Base-by-base conservation (phyloP, 2,113 vertebrate species). In the Seriola dumerili region DNA sequence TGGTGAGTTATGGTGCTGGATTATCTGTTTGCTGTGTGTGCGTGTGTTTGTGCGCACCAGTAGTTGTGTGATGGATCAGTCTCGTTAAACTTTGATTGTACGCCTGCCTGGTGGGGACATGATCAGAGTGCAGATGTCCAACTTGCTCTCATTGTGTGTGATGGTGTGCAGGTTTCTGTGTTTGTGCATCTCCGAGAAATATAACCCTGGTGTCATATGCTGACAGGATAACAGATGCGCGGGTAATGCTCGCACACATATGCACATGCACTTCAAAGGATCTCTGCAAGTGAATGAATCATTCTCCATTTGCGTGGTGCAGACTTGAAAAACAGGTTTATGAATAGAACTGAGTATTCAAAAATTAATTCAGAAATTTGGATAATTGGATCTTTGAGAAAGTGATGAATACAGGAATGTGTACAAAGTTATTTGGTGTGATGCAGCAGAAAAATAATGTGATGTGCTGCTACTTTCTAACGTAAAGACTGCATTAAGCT, bases 11-110 rank as follows among this genome's bases (percentile, higher is more conserved):
- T 72, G 34, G 72, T 63, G 67, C 63, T 54, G 55, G 67, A 78
- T 85, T 66, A 75, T 79, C 58, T 76, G 36, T 14, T 42, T 57
- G 38, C 32, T 70, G 50, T 63, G 76, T 17, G 8, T 46, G 16
- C 48, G 80, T 44, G 21, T 67, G 48, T 59, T 71, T 78, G 25
- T 48, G 72, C 46, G 64, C 32, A 50, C 73, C 55, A 40, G 57
- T 54, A 44, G 16, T 42, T 71, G 68, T 64, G 70, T 89, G 78
- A 91, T 78, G 86, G 80, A 87, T 86, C 85, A 82, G 78, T 88
- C 86, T 88, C 13, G 57, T 91, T 91, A 87, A 89, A 89, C 84
- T 92, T 91, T 88, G 86, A 93, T 85, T 87, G 84, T 81, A 62
- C 46, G 66, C 46, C 48, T 74, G 81, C 72, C 68, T 84, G 55